Conservation (phyloP, 2,113 vertebrate species). For the Callorhinus ursinus region DNA sequence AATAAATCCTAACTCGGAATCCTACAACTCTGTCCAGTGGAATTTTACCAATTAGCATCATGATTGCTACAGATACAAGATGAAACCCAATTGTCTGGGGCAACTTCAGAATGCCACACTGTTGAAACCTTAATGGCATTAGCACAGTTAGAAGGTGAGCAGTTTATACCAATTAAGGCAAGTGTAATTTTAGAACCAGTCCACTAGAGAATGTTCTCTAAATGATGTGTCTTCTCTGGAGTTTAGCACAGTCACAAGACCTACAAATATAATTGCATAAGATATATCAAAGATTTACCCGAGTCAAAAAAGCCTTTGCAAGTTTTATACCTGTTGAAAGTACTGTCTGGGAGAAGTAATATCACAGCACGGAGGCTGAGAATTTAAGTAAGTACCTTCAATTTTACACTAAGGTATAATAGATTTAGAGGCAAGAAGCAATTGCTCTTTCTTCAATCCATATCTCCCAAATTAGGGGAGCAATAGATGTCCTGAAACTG, state of each 20-base stretch:
- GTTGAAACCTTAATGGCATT: constrained; percentile 48
- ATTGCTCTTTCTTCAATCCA: neutral
- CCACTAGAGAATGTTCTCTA: constrained; percentile 13
- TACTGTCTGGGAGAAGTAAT: neutral
- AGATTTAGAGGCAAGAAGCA: neutral
- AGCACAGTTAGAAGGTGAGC: constrained; percentile 43
- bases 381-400: neutral
- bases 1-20: neutral
- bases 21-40: neutral
- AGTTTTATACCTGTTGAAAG: constrained; percentile 16
- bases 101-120: neutral
- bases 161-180: constrained; percentile 59
- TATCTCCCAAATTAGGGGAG: neutral
- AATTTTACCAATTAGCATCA: constrained; percentile 5
- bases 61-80: constrained; percentile 22
- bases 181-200: constrained; percentile 48
- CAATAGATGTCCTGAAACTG: neutral
- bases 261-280: constrained; percentile 8
- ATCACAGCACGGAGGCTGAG: neutral
- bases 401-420: neutral
- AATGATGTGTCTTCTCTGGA: neutral
- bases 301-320: neutral
- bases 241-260: neutral
- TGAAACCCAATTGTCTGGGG: neutral
- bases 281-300: neutral